Percentiles rank a stretch among this genome's conserved stretches.
These are phyloP conservation scores for Oostethus manadensis DNA, from an alignment of 2,113 vertebrate species.

Conservation along the genomic window DNA sequence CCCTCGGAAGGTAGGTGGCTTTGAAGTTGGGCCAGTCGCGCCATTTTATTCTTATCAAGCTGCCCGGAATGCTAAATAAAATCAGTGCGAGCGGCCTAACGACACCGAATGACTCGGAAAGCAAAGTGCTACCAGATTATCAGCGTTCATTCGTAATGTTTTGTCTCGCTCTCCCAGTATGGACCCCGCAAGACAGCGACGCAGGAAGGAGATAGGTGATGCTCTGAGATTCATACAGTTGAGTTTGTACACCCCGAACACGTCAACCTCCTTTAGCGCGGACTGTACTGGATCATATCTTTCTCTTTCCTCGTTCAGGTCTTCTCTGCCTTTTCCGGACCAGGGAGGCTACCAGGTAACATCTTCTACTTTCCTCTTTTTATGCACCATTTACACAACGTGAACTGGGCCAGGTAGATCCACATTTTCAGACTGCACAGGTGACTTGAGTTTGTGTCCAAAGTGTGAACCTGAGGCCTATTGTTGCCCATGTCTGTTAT, in stretches of 20 bases:
- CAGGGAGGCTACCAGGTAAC: conserved; percentile 86
- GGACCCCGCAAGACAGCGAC: conserved; percentile 81
- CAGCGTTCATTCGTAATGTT: background rate
- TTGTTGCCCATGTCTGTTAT: too few relatives aligned
- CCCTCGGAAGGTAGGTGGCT: conserved; percentile 43
- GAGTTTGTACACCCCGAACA: conserved; percentile 38
- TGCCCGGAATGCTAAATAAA: background rate
- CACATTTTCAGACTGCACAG: too few relatives aligned
- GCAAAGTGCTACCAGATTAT: background rate
- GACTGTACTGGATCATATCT: background rate
- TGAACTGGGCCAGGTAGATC: too few relatives aligned
- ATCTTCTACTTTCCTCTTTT: background rate
- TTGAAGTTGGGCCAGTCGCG: conserved; percentile 5
- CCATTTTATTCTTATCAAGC: background rate
- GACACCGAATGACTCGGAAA: background rate
- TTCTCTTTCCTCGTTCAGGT: conserved; percentile 67
- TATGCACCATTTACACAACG: too few relatives aligned
- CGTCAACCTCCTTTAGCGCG: conserved; percentile 7
- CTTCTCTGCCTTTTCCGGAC: conserved; percentile 80
- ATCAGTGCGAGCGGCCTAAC: background rate
- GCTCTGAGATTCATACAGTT: conserved; percentile 92
- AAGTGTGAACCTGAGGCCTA: too few relatives aligned
- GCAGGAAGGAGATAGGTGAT: conserved; percentile 84
- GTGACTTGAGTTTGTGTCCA: too few relatives aligned
- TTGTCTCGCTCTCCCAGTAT: conserved; percentile 34